Evolutionary conservation across 1,140 invertebrate species (phyloP).

Genomic region (Procambarus clarkii): DNA sequence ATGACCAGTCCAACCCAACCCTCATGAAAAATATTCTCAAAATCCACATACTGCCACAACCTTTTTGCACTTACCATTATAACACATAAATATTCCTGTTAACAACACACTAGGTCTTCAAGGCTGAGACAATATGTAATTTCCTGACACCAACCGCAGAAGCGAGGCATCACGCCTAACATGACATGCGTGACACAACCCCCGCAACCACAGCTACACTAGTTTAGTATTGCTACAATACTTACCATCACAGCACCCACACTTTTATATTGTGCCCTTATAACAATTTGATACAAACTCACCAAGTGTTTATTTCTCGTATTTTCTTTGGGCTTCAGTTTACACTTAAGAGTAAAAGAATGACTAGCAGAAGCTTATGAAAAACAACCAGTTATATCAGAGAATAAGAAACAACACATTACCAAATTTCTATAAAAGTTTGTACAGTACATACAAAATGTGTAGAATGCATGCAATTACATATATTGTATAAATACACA

Average conservation of each 20-base stretch:
- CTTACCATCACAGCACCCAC: conserved; percentile 49
- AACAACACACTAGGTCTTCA: neutral
- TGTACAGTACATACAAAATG: conserved; percentile 16
- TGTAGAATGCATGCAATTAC: no score
- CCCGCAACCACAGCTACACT: conserved; percentile 10
- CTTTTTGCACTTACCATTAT: neutral
- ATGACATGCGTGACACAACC: conserved; percentile 3
- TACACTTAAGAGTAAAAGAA: conserved; percentile 66
- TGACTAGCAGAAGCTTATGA: conserved; percentile 67
- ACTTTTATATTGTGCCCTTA: conserved; percentile 37
- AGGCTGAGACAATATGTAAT: conserved; percentile 20
- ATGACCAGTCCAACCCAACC: neutral
- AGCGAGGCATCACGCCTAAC: conserved; percentile 28
- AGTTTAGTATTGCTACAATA: conserved; percentile 29
- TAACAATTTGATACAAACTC: conserved; percentile 26
- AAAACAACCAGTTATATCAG: conserved; percentile 38
- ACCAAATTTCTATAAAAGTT: conserved; percentile 49
- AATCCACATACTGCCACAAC: conserved; percentile 19
- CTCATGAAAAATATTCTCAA: neutral
- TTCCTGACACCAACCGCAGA: conserved; percentile 22
- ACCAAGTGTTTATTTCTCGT: conserved; percentile 21
- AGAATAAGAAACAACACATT: conserved; percentile 39
- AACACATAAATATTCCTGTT: conserved; percentile 6
- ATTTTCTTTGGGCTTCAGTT: conserved; percentile 63
- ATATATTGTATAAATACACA: conserved; percentile 34